Evolutionary conservation across 1,140 invertebrate species (phyloP).

Genomic region (Platyscapa corneri): DNA sequence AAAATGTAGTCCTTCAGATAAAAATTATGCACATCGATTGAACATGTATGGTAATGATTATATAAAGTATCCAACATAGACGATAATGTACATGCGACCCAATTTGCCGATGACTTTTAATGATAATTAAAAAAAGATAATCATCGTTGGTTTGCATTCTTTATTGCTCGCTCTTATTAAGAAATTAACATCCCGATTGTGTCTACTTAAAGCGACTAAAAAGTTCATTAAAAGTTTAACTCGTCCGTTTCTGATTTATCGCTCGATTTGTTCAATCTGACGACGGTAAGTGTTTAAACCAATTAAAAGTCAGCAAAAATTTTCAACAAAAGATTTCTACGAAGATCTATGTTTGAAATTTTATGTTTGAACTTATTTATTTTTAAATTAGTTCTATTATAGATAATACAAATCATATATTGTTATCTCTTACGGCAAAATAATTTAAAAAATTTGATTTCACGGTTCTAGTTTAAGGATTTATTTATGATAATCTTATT

Average conservation of each 20-base stretch:
- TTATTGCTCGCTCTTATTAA: constrained; percentile 30
- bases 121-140: constrained; percentile 32
- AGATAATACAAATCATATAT: not conserved
- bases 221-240: constrained; percentile 29
- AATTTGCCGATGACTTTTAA: not conserved
- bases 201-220: constrained; percentile 40
- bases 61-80: not conserved
- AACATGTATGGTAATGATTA: not conserved
- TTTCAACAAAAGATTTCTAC: not conserved
- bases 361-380: not conserved
- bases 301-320: not conserved
- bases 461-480: not conserved
- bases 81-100: not conserved
- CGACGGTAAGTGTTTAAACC: not conserved
- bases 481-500: not conserved
- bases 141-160: not conserved
- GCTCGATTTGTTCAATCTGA: constrained; percentile 15
- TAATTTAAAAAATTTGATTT: not conserved
- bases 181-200: constrained; percentile 27
- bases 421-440: not conserved
- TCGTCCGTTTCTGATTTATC: not conserved
- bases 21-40: constrained; percentile 14
- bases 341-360: not conserved
- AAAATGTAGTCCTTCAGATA: not conserved
- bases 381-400: not conserved